Conservation (phyloP, 2,797 vertebrate species). For the Sebastes alutus region DNA sequence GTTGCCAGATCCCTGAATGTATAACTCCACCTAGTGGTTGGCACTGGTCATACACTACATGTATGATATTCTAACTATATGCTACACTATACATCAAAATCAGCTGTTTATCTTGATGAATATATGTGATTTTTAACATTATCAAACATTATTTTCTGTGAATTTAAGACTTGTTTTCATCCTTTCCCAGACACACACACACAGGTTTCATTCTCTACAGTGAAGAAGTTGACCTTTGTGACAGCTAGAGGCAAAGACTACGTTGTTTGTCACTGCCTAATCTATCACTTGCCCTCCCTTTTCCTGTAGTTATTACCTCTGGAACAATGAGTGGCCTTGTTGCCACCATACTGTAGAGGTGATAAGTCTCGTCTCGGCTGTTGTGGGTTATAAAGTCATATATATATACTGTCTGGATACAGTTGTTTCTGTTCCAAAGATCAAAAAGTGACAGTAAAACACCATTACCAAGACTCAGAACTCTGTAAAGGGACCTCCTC, state of each 20-base stretch:
- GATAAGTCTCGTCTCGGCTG: neutral
- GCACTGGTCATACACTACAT: neutral
- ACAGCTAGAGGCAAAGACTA: neutral
- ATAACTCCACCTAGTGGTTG: conserved; percentile 61
- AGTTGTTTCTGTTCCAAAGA: neutral
- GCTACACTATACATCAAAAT: neutral
- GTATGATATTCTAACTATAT: neutral
- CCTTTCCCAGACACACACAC: neutral
- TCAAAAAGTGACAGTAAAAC: neutral
- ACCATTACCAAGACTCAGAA: neutral
- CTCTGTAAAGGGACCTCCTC: neutral
- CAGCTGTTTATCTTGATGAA: neutral
- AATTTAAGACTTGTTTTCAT: neutral
- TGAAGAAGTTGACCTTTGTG: neutral
- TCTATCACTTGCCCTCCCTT: neutral
- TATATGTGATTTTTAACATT: neutral
- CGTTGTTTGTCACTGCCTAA: neutral
- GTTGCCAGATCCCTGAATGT: conserved; percentile 15
- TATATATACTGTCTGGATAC: neutral
- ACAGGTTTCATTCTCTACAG: neutral
- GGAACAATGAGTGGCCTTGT: neutral
- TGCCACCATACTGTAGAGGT: neutral
- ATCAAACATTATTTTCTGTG: neutral
- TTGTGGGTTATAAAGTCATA: neutral
- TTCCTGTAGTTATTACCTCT: neutral